Evolutionary conservation across 2,113 vertebrate genomes (phyloP), one percentile per base, ranked within the genome.

Genomic region (Dromaius novaehollandiae): DNA sequence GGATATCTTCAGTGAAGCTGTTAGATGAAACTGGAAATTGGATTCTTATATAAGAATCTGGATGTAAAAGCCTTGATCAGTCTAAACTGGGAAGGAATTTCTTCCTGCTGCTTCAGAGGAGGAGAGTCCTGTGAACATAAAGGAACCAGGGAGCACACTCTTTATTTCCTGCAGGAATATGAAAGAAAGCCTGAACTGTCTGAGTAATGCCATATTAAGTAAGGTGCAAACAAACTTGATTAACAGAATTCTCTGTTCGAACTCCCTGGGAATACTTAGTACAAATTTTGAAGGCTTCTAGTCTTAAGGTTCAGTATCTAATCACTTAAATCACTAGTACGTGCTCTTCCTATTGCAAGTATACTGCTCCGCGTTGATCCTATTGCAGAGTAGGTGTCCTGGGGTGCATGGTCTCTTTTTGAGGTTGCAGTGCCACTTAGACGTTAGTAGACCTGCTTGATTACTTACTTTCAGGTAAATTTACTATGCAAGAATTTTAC

Each of bases 381-480:
- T 85, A 36, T 11, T 78, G 8, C n/a, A 19, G 66, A 63, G n/a
- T 77, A 64, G 11, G 4, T 92, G 16, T 73, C 26, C 13, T 82
- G 51, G 36, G 2, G 61, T 78, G 10, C 26, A 4, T 61, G n/a
- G 26, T 79, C 3, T 81, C 13, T 86, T 13, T 96, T 86, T 65
- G 58, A 86, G 24, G n/a, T 40, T 83, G 22, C 55, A 53, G 0
- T 84, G 56, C 44, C 55, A 50, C 21, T 60, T 78, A 83, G 44
- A 34, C 32, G 4, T 91, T 38, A 69, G 30, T 34, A 73, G 32
- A 84, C 22, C 28, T 90, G 4, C 86, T 84, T 69, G 56, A 76
- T 89, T 84, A 44, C 58, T 90, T 82, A 61, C 32, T 93, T 88
- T 86, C 73, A 82, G 64, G 60, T 93, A 81, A 86, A 75, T 75